Percentiles rank a stretch among this genome's conserved stretches.
Evolutionary conservation across 2,797 vertebrate genomes (phyloP).

Genomic region (Ciconia nigra): DNA sequence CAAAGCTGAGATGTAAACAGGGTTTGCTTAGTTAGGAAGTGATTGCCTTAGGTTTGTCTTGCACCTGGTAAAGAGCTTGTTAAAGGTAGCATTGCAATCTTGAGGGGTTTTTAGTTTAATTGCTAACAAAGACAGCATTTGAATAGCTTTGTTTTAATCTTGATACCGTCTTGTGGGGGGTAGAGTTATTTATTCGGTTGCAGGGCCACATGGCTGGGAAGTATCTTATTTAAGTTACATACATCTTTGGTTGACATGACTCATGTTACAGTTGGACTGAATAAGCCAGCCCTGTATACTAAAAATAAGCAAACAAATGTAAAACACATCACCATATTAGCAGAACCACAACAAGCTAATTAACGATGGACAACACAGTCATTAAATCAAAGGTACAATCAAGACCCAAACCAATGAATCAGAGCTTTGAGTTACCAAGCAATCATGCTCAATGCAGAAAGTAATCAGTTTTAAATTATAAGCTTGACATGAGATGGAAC

Average conservation of each 20-base stretch:
- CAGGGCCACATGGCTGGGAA: background rate
- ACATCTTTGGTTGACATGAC: background rate
- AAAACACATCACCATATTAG: background rate
- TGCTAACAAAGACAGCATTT: background rate
- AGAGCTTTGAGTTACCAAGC: background rate
- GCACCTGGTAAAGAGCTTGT: background rate
- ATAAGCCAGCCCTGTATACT: background rate
- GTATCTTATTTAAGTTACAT: background rate
- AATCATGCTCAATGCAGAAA: background rate
- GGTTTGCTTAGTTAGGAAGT: background rate
- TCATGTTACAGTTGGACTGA: background rate
- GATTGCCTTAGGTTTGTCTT: background rate
- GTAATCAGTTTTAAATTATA: background rate
- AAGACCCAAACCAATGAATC: background rate
- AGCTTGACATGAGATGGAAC: background rate
- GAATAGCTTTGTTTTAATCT: conserved; percentile 1
- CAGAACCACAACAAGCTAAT: background rate
- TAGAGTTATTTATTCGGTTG: background rate
- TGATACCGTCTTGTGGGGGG: background rate
- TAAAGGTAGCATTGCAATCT: background rate
- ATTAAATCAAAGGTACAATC: background rate
- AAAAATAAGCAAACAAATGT: background rate
- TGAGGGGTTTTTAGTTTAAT: background rate
- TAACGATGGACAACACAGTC: background rate
- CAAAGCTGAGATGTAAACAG: background rate